Conservation (phyloP, 2,797 vertebrate genomes). For the Tapera naevia region DNA sequence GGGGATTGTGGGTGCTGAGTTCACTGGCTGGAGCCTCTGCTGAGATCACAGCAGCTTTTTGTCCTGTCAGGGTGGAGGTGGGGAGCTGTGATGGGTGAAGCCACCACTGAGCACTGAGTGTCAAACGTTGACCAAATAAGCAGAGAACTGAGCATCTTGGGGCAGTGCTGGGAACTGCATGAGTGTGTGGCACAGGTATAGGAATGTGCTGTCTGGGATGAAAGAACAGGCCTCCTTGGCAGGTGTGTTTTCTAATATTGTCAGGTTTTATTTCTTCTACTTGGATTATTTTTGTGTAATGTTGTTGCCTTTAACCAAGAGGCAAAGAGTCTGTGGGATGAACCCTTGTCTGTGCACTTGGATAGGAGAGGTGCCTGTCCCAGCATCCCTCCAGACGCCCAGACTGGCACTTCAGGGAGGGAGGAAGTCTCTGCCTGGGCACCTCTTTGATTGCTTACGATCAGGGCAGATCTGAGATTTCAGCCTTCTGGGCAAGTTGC, state of each 20-base stretch:
- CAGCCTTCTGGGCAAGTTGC: not conserved
- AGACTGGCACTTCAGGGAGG: not conserved
- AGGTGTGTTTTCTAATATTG: not conserved
- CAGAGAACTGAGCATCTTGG: fast-evolving
- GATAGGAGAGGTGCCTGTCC: not conserved
- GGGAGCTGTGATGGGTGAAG: not conserved
- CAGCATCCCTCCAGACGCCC: not conserved
- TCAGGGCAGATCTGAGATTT: not conserved
- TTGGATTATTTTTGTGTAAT: not conserved
- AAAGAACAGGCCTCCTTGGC: not conserved
- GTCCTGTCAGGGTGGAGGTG: not conserved
- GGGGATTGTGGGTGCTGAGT: not conserved
- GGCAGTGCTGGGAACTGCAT: not conserved
- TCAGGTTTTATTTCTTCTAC: not conserved
- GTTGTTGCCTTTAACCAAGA: not conserved
- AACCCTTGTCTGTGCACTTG: not conserved
- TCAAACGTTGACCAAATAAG: not conserved
- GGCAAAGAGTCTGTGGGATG: not conserved
- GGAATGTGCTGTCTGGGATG: not conserved
- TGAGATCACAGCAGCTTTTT: fast-evolving
- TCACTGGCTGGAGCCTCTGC: not conserved
- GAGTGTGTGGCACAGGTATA: not conserved
- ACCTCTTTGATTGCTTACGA: fast-evolving
- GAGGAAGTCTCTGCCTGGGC: not conserved
- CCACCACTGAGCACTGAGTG: not conserved